These are phyloP conservation scores for pig (Sus scrofa) DNA, from an alignment of 2,113 vertebrate genomes.

Conservation along the genomic window DNA sequence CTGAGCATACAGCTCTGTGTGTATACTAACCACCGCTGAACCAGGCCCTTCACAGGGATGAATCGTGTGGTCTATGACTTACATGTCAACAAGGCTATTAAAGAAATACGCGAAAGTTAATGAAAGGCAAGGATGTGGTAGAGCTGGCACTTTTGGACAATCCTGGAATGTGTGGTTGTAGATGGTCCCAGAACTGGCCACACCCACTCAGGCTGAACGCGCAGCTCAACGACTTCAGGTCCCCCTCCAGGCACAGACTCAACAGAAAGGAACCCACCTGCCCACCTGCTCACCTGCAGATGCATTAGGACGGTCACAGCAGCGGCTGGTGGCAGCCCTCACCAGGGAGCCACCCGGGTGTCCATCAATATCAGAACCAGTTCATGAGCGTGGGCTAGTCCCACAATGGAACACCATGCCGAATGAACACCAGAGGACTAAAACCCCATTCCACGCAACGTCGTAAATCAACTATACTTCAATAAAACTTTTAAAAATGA, in stretches of 20 bases:
- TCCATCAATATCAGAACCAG: not conserved
- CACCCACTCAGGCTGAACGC: not conserved
- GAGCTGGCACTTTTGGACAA: not conserved
- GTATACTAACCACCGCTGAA: no score
- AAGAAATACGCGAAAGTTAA: not conserved
- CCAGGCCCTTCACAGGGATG: no score
- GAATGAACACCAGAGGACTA: not conserved
- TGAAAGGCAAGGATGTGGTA: not conserved
- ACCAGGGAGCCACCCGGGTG: rapidly evolving
- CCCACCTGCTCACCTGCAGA: not conserved
- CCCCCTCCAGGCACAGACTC: not conserved
- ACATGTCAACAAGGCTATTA: not conserved
- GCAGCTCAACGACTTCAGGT: not conserved
- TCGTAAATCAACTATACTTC: no score
- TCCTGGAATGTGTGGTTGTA: not conserved
- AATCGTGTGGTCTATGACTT: not conserved
- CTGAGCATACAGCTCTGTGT: rapidly evolving
- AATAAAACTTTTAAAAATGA: no score
- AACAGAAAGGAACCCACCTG: not conserved
- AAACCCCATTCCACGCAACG: no score
- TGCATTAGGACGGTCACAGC: not conserved
- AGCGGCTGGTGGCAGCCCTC: rapidly evolving
- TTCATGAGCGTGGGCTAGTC: not conserved
- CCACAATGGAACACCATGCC: no score
- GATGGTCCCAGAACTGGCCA: not conserved